Base-by-base conservation (phyloP, 2,888 invertebrate species). In the Ectemnius lituratus region DNA sequence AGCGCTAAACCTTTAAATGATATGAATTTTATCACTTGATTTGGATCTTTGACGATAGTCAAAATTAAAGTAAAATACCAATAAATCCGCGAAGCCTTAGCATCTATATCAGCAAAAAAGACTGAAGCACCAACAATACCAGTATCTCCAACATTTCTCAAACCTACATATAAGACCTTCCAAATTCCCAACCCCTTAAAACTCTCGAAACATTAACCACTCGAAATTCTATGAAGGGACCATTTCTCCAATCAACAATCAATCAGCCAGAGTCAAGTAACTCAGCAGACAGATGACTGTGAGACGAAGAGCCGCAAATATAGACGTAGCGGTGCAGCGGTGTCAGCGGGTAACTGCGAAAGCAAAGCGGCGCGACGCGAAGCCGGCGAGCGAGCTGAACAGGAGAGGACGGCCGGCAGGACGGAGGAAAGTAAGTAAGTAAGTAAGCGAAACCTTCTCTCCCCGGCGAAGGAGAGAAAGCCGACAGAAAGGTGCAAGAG, bases 361-460 rank as follows among this genome's bases (percentile, higher is more conserved):
- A 84, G 62, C 81, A 57, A 85, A 84, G 78, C 84, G 77, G 75
- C 74, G 75, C 73, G 74, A 75, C 23, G 23, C 65, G 62, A 52
- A 71, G 27, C 59, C 60, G 65, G 23, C 60, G 72, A 71, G 63
- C 69, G 62, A 72, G 65, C 59, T 69, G 65, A 62, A 61, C 60
- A 65, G 64, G 23, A 18, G 62, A 56, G 70, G 56, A 73, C 63
- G 46, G 37, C 65, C 28, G 74, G 71, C 67, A 76, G 62, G 74
- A 6, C 4, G 16, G 52, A 16, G 8, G 16, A 13, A 52, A 14
- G 52, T 5, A 14, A 52, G n/a, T 16, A 16, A 14, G 52, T 37
- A 52, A 52, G 16, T 52, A 52, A 16, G 52, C 52, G 52, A 52
- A 52, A 52, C 37, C 37, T 37, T 37, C 37, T 37, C 37, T 11